Evolutionary conservation across 2,113 vertebrate species (phyloP).

Genomic region (Hippocampus abdominalis): DNA sequence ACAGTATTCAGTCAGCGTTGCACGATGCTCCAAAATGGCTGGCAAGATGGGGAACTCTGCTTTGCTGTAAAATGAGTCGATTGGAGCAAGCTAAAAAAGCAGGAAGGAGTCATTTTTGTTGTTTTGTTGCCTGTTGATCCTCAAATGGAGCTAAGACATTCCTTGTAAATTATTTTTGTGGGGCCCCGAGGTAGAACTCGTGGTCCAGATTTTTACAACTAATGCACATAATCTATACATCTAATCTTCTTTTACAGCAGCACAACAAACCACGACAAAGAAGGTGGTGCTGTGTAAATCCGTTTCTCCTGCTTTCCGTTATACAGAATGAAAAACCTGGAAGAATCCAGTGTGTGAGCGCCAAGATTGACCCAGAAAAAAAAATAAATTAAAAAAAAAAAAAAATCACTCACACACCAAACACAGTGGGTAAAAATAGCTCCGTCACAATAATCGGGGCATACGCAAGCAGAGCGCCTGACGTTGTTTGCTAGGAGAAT

Average conservation of each 20-base stretch:
- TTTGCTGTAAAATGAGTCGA: no score
- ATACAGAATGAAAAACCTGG: conserved; percentile 42
- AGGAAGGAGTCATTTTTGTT: no score
- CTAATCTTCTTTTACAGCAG: not conserved
- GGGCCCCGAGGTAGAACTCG: not conserved
- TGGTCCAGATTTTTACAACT: not conserved
- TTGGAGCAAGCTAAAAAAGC: no score
- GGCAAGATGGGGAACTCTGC: no score
- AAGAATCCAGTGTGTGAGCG: conserved; percentile 39
- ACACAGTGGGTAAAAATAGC: conserved; percentile 64
- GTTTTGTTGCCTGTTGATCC: no score
- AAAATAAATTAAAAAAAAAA: no score
- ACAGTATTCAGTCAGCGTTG: no score
- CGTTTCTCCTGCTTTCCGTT: not conserved
- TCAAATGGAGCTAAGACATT: not conserved
- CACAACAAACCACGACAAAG: not conserved
- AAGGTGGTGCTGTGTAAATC: not conserved
- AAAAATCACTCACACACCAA: conserved; percentile 31
- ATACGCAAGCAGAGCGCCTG: conserved; percentile 65
- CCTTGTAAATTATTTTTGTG: not conserved
- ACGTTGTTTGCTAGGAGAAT: conserved; percentile 64
- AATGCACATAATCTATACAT: not conserved
- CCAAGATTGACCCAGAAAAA: conserved; percentile 64
- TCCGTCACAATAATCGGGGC: conserved; percentile 66
- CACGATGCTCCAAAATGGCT: no score